These are phyloP conservation scores for Poecilia wingei DNA, from an alignment of 2,797 vertebrate genomes.

Conservation along the genomic window DNA sequence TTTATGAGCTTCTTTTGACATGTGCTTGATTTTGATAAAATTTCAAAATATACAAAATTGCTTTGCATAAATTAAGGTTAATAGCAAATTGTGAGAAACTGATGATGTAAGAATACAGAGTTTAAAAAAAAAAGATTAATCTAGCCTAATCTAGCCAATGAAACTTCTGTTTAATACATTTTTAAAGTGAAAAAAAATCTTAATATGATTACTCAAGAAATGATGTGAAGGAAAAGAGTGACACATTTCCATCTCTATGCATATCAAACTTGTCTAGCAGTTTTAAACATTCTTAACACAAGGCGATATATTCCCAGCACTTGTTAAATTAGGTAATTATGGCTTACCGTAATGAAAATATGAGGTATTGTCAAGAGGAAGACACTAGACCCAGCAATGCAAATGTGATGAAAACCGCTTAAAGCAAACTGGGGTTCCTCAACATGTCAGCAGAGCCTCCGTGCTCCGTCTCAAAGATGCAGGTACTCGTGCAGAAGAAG, in stretches of 20 bases:
- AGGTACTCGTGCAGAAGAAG: not conserved
- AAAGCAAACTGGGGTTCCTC: not conserved
- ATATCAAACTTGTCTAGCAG: not conserved
- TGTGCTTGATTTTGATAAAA: slow-evolving; percentile 7
- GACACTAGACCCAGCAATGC: not conserved
- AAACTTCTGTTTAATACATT: not conserved
- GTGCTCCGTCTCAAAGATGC: not conserved
- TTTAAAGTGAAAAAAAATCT: not conserved
- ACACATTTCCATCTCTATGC: not conserved
- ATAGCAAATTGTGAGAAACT: not conserved
- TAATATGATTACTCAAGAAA: not conserved
- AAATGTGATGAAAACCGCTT: not conserved
- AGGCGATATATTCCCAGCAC: not conserved
- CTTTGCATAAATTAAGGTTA: slow-evolving; percentile 1
- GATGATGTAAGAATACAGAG: not conserved
- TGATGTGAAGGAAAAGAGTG: not conserved
- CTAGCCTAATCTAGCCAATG: not conserved
- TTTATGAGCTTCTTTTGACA: not conserved
- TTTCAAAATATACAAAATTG: not conserved
- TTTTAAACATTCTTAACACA: not conserved
- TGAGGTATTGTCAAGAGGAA: not conserved
- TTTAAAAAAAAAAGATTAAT: not conserved
- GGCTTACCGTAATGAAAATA: not conserved
- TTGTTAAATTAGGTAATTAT: not conserved
- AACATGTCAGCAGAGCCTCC: not conserved